phyloP scores from a whole-genome alignment of 2,113 vertebrate species.

The Gopherus evgoodei region DNA sequence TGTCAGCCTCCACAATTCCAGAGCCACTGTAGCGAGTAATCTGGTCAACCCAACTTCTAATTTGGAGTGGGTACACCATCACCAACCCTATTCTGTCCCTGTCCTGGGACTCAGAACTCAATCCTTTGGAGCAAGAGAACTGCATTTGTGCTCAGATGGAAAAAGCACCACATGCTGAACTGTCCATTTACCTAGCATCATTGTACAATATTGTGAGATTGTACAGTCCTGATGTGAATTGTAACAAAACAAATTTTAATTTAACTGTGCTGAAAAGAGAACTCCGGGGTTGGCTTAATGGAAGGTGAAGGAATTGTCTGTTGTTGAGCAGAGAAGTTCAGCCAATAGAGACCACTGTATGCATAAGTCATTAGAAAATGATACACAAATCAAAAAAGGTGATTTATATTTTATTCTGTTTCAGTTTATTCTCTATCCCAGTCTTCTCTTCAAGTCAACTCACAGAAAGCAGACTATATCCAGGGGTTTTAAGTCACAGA shows the following conservation, averaged over 20 bases:
- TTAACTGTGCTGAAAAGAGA: neutral
- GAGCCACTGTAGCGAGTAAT: neutral
- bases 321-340: neutral
- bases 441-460: neutral
- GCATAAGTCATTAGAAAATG: neutral
- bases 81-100: neutral
- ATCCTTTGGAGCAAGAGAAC: neutral
- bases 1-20: neutral
- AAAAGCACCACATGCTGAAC: neutral
- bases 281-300: neutral
- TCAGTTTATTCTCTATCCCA: neutral
- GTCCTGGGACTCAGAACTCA: neutral
- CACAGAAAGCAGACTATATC: neutral
- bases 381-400: neutral
- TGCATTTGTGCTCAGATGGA: neutral
- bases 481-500: neutral
- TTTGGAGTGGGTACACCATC: neutral
- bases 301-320: neutral
- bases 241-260: neutral
- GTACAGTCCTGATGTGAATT: neutral
- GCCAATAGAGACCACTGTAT: neutral
- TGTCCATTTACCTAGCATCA: neutral
- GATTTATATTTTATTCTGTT: neutral
- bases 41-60: neutral
- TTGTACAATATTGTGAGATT: neutral